Percentiles rank a stretch among this genome's conserved stretches.
Evolutionary conservation across 2,888 invertebrate species (phyloP).

Genomic region (Serrognathus titanus): DNA sequence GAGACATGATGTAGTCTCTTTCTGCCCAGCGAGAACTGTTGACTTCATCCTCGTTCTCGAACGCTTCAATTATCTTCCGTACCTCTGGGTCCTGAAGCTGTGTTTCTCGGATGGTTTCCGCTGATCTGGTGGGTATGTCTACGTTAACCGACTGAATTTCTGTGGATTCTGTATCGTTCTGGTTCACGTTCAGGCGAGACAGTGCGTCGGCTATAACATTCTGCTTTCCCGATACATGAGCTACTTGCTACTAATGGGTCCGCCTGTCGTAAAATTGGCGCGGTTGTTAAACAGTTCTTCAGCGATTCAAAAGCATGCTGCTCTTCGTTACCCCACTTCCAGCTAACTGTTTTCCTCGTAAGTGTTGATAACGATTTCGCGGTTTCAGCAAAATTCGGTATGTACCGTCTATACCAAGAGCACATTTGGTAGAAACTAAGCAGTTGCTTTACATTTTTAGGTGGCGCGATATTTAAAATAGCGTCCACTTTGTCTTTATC

Average conservation of each 20-base stretch:
- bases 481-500: too few relatives aligned
- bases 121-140: background rate
- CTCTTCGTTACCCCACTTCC: too few relatives aligned
- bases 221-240: background rate
- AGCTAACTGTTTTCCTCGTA: too few relatives aligned
- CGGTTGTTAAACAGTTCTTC: too few relatives aligned
- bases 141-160: background rate
- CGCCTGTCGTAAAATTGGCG: too few relatives aligned
- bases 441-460: too few relatives aligned
- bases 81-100: constrained; percentile 23
- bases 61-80: constrained; percentile 17
- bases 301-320: too few relatives aligned
- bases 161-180: background rate
- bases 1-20: background rate
- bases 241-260: background rate
- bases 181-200: background rate
- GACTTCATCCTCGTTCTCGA: constrained; percentile 1
- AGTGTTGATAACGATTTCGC: too few relatives aligned
- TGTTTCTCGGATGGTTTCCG: constrained; percentile 7
- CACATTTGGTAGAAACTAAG: too few relatives aligned
- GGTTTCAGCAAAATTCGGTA: too few relatives aligned
- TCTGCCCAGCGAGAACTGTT: constrained; percentile 7
- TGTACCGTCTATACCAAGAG: too few relatives aligned
- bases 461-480: too few relatives aligned
- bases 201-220: background rate